Evolutionary conservation across 2,113 vertebrate genomes (phyloP).

Genomic region (Eudyptes chrysolophus): DNA sequence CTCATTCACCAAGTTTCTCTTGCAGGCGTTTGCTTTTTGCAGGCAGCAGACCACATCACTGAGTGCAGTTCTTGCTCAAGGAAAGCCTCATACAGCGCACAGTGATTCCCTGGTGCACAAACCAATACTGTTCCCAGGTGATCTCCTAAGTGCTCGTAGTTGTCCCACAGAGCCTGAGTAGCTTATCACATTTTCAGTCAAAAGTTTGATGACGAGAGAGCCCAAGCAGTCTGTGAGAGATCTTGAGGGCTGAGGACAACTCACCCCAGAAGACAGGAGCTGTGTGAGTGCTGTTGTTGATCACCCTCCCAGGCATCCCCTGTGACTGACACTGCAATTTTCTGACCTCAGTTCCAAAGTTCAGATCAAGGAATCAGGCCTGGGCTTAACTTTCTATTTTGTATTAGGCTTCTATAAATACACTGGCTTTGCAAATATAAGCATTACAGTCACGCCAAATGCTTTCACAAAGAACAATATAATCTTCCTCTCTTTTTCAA

Average conservation of each 20-base stretch:
- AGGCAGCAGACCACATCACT: not conserved
- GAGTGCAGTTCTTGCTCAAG: not conserved
- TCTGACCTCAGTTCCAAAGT: conserved; percentile 24
- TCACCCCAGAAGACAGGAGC: not conserved
- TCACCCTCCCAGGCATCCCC: not conserved
- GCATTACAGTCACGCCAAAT: not conserved
- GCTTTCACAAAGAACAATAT: not conserved
- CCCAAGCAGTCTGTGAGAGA: not conserved
- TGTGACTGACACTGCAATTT: conserved; percentile 29
- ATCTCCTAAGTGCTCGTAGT: not conserved
- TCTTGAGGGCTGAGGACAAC: not conserved
- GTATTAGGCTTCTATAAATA: conserved; percentile 52
- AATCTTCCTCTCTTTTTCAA: not conserved
- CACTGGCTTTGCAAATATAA: not conserved
- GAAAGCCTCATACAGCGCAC: not conserved
- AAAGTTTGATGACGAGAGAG: not conserved
- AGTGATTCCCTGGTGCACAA: not conserved
- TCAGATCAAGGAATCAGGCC: conserved; percentile 11
- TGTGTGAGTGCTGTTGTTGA: not conserved
- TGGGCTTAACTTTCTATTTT: conserved; percentile 50
- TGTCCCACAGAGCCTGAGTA: not conserved
- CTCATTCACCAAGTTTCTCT: not conserved
- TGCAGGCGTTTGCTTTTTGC: not conserved
- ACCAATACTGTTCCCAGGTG: rapidly evolving
- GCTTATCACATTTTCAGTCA: not conserved